Evolutionary conservation across 2,113 vertebrate genomes (phyloP).

Genomic region (Myotis brandtii): DNA sequence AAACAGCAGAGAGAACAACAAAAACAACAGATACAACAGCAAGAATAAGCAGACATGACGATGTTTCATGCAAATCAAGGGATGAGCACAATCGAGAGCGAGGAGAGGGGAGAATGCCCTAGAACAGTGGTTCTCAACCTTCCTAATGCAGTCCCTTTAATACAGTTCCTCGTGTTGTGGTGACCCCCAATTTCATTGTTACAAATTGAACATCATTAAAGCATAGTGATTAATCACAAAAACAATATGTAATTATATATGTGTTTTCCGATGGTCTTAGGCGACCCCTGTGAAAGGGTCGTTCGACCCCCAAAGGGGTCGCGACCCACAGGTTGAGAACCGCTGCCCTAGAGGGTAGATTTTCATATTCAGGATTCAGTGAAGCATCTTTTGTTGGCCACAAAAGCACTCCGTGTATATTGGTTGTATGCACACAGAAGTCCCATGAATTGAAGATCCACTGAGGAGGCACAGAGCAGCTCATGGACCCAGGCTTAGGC

Average conservation of each 20-base stretch:
- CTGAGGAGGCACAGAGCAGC: background rate
- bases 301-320: too few species aligned
- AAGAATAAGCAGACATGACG: background rate
- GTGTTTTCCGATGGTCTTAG: too few species aligned
- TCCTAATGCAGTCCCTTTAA: too few species aligned
- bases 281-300: too few species aligned
- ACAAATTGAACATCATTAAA: too few species aligned
- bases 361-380: background rate
- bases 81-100: fast-evolving
- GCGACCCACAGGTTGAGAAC: too few species aligned
- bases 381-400: background rate
- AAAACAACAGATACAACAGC: background rate
- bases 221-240: too few species aligned
- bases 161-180: too few species aligned
- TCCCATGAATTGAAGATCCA: background rate
- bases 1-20: background rate
- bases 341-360: too few species aligned
- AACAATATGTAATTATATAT: too few species aligned
- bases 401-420: background rate
- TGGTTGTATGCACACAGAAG: background rate
- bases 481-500: background rate
- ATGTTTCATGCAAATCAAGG: background rate
- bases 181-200: too few species aligned
- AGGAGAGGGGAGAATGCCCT: background rate
- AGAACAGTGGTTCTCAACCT: too few species aligned